Evolutionary conservation across 2,113 vertebrate species (phyloP).

Genomic region (Proteles cristata): DNA sequence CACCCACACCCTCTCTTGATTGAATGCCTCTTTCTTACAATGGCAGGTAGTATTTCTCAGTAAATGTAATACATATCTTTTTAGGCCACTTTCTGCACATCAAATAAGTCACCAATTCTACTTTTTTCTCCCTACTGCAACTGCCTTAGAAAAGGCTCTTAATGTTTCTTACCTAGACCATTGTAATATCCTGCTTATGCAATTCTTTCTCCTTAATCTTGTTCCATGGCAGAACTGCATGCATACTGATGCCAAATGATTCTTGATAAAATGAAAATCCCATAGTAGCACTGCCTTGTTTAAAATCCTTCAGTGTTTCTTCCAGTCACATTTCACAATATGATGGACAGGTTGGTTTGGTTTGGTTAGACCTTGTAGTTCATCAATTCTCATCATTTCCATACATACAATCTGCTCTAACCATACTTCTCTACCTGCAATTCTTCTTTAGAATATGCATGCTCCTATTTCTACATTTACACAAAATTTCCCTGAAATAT

Average conservation of each 20-base stretch:
- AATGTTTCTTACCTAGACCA: not conserved
- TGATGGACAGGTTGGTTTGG: not conserved
- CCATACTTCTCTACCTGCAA: not conserved
- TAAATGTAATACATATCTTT: not conserved
- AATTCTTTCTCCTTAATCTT: not conserved
- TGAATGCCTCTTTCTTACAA: not conserved
- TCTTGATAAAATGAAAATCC: not conserved
- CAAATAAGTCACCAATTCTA: not conserved
- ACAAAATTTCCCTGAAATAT: not conserved
- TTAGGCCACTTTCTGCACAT: not conserved
- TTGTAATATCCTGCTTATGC: not conserved
- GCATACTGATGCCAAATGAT: not conserved
- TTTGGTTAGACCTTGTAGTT: not conserved
- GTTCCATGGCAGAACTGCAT: not conserved
- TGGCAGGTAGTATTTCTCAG: not conserved
- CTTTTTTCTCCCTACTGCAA: not conserved
- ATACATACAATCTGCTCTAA: not conserved
- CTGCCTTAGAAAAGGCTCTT: not conserved
- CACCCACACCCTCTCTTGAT: not conserved
- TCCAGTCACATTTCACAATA: not conserved
- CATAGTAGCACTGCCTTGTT: not conserved
- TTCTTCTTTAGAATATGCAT: not conserved
- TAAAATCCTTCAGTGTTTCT: not conserved
- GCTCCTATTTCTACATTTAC: not conserved
- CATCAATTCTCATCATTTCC: not conserved